Evolutionary conservation across 1,140 invertebrate species (phyloP), one percentile per base, ranked within the genome.

Genomic region (Ostrea edulis): DNA sequence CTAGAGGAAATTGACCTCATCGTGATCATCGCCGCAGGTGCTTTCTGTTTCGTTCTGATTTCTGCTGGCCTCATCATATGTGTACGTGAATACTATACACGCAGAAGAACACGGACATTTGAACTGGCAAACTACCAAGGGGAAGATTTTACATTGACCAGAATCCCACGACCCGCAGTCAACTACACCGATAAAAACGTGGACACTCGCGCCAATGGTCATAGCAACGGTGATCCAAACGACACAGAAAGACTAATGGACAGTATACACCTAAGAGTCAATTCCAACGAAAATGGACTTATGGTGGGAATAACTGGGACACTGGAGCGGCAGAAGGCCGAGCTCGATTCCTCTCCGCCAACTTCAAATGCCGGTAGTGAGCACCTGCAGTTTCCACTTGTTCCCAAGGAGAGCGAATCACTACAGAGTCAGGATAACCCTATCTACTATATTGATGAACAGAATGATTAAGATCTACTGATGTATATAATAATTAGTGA

Each of bases 211-310:
- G 14, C 82, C 20, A 83, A 53, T 25, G 82, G 44, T 9, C 44
- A 83, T 22, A 83, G 20, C 20, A 83, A 25, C 25, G 82, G 82
- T 52, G 53, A 83, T 20, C n/a, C 51, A 53, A 51, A 12, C 20
- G 51, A n/a, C 17, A 25, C 0, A 83, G 82, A 83, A 52, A 83
- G 29, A 5, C 53, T 83, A n/a, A 54, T 83, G 44, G 53, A 54
- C n/a, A 53, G 20, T 83, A 22, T 83, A 83, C 44, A 83, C 11
- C 53, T 83, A 7, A 44, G 82, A 20, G 82, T 83, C 82, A 83
- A 83, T 83, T 53, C 82, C 9, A 54, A 83, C 17, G 82, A 83
- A 20, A 83, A 83, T 52, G 82, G 82, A 53, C 53, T 83, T 35
- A 53, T 54, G 53, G 44, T 83, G 8, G 82, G 82, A 5, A 25